Conservation (phyloP, 2,113 vertebrate genomes). For the Electrona antarctica region DNA sequence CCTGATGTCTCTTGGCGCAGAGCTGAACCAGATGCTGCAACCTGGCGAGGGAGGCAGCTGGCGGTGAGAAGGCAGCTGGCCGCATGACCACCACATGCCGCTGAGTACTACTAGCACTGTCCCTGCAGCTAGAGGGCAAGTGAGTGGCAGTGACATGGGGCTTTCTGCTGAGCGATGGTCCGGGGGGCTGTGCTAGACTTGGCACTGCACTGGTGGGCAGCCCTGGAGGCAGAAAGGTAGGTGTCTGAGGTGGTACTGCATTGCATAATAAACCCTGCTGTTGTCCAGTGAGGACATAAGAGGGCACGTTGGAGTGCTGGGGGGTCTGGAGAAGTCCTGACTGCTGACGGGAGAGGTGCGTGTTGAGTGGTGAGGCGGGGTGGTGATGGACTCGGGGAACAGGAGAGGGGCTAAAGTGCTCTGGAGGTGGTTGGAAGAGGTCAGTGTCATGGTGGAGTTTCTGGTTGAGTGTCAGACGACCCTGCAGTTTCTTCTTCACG, state of each 20-base stretch:
- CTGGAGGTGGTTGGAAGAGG: slow-evolving; percentile 89
- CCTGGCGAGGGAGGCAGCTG: slow-evolving; percentile 88
- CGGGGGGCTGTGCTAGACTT: slow-evolving; percentile 86
- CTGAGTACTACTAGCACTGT: slow-evolving; percentile 70
- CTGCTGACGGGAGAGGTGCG: slow-evolving; percentile 67
- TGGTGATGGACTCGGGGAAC: slow-evolving; percentile 68
- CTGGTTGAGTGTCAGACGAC: slow-evolving; percentile 88
- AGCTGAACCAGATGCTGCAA: slow-evolving; percentile 96
- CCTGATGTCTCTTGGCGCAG: slow-evolving; percentile 88
- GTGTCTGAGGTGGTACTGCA: slow-evolving; percentile 92
- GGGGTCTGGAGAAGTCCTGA: slow-evolving; percentile 67
- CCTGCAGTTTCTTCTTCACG: slow-evolving; percentile 91
- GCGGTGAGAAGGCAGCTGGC: slow-evolving; percentile 89
- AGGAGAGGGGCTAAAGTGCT: slow-evolving; percentile 94
- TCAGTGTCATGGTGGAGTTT: slow-evolving; percentile 86
- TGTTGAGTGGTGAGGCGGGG: slow-evolving; percentile 64
- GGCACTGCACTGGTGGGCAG: slow-evolving; percentile 83
- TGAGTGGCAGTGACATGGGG: slow-evolving; percentile 81
- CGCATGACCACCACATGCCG: slow-evolving; percentile 89
- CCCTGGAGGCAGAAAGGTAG: slow-evolving; percentile 91
- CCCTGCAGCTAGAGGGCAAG: slow-evolving; percentile 55
- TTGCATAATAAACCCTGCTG: slow-evolving; percentile 93
- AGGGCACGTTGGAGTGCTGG: slow-evolving; percentile 76
- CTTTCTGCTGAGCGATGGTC: slow-evolving; percentile 86
- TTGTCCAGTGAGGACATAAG: slow-evolving; percentile 84